Conservation (phyloP, 2,113 vertebrate genomes). For the Aegithalos caudatus region DNA sequence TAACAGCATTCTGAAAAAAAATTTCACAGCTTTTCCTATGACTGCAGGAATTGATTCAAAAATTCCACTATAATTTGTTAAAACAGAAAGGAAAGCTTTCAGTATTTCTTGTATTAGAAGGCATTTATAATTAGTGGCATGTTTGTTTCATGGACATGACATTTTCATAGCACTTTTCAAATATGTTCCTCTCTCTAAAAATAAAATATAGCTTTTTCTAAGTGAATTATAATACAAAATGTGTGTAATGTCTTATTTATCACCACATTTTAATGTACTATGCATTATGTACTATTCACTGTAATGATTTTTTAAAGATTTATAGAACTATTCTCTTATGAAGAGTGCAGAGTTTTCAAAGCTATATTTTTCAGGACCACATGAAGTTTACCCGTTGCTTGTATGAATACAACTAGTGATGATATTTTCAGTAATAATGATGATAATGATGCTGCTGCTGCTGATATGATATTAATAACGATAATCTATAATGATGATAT, state of each 20-base stretch:
- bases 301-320: neutral
- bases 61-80: neutral
- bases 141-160: neutral
- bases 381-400: neutral
- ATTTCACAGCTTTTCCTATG: neutral
- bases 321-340: neutral
- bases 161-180: neutral
- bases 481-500: too few species aligned
- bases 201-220: neutral
- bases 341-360: neutral
- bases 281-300: neutral
- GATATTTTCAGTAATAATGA: neutral
- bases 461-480: too few species aligned
- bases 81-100: neutral
- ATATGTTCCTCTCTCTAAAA: neutral
- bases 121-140: neutral
- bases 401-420: neutral
- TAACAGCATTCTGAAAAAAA: neutral
- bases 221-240: neutral
- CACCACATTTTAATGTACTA: neutral
- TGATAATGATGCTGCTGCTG: rapidly evolving
- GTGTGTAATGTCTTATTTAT: neutral
- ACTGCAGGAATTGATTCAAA: neutral
- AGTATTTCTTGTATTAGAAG: neutral
- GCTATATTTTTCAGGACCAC: neutral